A percentile compares a stretch with the other conserved stretches of the same genome.
phyloP scores from a whole-genome alignment of 2,797 vertebrate species.

The Novumbra hubbsi region DNA sequence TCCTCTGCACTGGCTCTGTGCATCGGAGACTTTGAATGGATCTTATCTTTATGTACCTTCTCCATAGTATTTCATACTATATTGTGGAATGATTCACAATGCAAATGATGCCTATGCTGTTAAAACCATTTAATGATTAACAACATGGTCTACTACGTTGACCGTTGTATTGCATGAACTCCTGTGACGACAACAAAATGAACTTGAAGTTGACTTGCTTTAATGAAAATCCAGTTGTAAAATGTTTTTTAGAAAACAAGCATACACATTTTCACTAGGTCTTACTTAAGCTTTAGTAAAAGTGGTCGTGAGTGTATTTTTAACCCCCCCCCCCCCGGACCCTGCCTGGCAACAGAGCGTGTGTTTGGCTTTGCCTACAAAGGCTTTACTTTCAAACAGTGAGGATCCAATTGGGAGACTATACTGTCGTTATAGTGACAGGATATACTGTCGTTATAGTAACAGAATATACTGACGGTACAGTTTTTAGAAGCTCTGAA shows the following conservation, averaged over 20 bases:
- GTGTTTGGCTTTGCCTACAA: neutral
- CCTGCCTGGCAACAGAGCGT: neutral
- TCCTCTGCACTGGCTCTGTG: no score
- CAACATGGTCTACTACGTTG: no score
- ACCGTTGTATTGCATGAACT: no score
- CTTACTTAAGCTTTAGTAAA: neutral
- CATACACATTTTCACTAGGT: neutral
- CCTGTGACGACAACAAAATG: neutral
- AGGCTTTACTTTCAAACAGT: neutral
- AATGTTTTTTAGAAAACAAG: neutral
- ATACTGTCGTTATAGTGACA: conserved; percentile 46
- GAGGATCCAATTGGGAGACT: conserved; percentile 15
- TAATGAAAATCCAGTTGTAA: neutral
- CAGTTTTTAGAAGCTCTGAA: conserved; percentile 1
- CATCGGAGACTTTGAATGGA: no score
- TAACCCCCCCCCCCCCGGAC: neutral
- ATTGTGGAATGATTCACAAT: no score
- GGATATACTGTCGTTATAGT: no score
- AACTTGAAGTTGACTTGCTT: neutral
- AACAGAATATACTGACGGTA: neutral
- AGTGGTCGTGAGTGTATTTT: neutral
- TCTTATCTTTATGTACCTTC: no score
- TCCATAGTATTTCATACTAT: no score
- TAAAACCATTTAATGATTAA: no score
- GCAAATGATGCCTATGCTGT: no score